Percentiles rank a stretch among this genome's conserved stretches.
These are phyloP conservation scores for Willowsia nigromaculata DNA, from an alignment of 2,888 invertebrate species.

Conservation along the genomic window DNA sequence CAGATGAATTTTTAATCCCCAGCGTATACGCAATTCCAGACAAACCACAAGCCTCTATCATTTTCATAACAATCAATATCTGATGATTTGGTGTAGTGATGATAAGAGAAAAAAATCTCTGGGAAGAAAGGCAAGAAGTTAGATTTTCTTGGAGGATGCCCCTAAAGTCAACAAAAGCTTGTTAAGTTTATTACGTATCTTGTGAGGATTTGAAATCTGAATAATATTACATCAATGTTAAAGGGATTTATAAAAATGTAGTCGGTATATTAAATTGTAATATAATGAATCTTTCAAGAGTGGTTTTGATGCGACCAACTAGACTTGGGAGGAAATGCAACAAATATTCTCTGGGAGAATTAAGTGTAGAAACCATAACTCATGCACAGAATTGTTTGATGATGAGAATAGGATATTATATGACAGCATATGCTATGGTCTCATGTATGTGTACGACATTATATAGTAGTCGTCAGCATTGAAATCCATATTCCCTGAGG, in stretches of 20 bases:
- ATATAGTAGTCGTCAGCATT: not conserved
- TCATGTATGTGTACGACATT: not conserved
- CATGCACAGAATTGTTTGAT: conserved; percentile 8
- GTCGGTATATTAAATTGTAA: not conserved
- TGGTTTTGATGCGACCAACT: not conserved
- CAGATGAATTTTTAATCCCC: not conserved
- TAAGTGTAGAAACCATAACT: not conserved
- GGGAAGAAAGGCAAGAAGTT: not conserved
- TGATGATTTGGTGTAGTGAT: not conserved
- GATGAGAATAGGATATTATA: not conserved
- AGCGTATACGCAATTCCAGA: not conserved
- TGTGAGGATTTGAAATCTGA: not conserved
- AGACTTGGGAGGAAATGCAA: not conserved
- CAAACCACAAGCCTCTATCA: not conserved
- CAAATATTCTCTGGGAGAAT: conserved; percentile 36
- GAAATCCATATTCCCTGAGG: conserved; percentile 67
- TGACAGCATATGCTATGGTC: not conserved
- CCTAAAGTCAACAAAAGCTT: not conserved
- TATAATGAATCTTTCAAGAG: conserved; percentile 14
- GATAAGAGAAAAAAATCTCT: not conserved
- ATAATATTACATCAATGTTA: not conserved
- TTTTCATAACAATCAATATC: not conserved
- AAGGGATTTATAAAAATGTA: conserved; percentile 1
- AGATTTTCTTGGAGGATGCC: not conserved
- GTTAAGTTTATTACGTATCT: not conserved